Base-by-base conservation (phyloP, 2,113 vertebrate genomes). In the Zosterops hypoxanthus region DNA sequence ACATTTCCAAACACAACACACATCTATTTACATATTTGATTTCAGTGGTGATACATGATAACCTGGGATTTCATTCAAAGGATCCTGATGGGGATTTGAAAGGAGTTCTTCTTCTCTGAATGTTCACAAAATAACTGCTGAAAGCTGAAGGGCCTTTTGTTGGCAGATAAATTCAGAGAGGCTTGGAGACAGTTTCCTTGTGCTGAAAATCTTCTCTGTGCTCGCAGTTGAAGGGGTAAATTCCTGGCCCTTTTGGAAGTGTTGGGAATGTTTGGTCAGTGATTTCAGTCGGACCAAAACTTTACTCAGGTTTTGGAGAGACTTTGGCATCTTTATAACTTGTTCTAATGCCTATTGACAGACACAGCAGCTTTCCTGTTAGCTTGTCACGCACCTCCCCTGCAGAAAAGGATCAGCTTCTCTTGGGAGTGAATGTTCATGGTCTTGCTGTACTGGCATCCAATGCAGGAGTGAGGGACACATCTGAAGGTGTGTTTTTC, bases 1-100 rank as follows among this genome's bases (percentile, higher is more conserved):
- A 82, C 63, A 47, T 92, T 97, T 97, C 97, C 97, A 97, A 97
- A 95, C 88, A 97, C 76, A 97, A 97, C 95, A 97, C 61, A 96
- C 82, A 83, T 97, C 95, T 96, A 92, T 95, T 97, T 97, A 97
- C 93, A 95, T 97, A 96, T 94, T 96, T 97, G 95, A 97, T 97
- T 97, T 97, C 95, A 94, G 84, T 86, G 84, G 94, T 94, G 96
- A 97, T 97, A 96, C 86, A 94, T 94, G 95, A 96, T 97, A 97
- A 95, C 92, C 94, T 97, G 94, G 93, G 94, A 97, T 96, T 97
- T 95, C 90, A 95, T 93, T 96, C 96, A 97, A 97, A 97, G 92
- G 86, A 96, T 95, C 83, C 55, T 94, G 78, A 92, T 92, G 96
- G 41, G 72, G 82, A 82, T 97, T 97, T 97, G 95, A 97, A 97